phyloP scores from a whole-genome alignment of 2,888 invertebrate species.

The Ormia ochracea region DNA sequence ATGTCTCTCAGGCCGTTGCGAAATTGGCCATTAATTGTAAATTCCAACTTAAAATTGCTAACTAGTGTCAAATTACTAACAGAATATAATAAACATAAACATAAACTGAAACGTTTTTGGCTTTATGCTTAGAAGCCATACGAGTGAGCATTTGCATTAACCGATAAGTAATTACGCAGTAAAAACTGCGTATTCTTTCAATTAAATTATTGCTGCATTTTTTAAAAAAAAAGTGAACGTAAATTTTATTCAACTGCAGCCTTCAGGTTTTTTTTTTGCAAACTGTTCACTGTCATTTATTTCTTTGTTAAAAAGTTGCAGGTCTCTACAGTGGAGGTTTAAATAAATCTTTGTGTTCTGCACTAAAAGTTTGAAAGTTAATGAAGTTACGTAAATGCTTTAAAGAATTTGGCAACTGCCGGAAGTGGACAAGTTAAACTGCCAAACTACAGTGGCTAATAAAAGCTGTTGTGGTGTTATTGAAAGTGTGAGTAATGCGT shows the following conservation, averaged over 20 bases:
- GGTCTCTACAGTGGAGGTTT: neutral
- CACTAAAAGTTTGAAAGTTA: neutral
- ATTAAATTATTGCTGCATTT: neutral
- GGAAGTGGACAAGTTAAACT: no score
- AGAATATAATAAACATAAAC: neutral
- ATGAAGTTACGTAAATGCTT: neutral
- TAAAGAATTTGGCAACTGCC: neutral
- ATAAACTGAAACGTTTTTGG: no score
- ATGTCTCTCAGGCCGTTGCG: slow-evolving; percentile 13
- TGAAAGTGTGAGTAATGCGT: no score
- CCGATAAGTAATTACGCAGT: neutral
- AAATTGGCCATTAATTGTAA: slow-evolving; percentile 33
- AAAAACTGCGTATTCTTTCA: slow-evolving; percentile 8
- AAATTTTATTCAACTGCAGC: neutral
- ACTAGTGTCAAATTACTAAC: neutral
- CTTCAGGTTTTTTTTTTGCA: neutral
- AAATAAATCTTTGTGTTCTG: neutral
- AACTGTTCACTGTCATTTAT: neutral
- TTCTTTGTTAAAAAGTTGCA: neutral
- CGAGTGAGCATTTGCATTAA: slow-evolving; percentile 16
- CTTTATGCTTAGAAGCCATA: no score
- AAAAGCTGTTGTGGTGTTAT: no score
- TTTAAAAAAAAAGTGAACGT: slow-evolving; percentile 27
- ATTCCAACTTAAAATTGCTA: neutral
- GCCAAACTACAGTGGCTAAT: no score